Conservation (phyloP, 1,140 invertebrate genomes). For the Heliconius hermathena region DNA sequence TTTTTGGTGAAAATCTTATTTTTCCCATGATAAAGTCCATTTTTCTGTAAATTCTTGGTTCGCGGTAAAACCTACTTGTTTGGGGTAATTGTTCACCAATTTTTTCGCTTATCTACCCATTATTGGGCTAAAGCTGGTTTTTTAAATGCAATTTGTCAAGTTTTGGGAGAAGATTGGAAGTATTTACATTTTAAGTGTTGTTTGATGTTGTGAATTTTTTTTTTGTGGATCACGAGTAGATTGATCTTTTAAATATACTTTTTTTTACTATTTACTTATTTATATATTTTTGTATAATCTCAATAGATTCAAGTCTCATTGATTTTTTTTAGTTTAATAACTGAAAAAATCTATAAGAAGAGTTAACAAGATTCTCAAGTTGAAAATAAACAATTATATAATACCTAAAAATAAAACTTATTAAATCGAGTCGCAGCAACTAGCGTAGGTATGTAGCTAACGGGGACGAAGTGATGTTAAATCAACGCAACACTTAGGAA, state of each 20-base stretch:
- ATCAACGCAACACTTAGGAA: too few species aligned
- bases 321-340: too few species aligned
- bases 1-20: slow-evolving; percentile 26
- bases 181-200: slow-evolving; percentile 2
- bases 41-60: neutral
- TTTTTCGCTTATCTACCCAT: slow-evolving; percentile 21
- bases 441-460: too few species aligned
- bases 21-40: neutral
- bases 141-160: slow-evolving; percentile 38
- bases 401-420: too few species aligned
- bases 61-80: slow-evolving; percentile 13
- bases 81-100: slow-evolving; percentile 27
- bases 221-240: neutral
- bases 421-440: too few species aligned
- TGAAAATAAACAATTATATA: too few species aligned
- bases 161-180: slow-evolving; percentile 16
- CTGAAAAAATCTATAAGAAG: too few species aligned
- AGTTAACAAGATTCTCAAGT: too few species aligned
- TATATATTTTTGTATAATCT: too few species aligned
- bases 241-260: neutral
- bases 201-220: neutral
- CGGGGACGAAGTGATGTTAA: too few species aligned
- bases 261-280: too few species aligned
- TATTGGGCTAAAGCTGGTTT: slow-evolving; percentile 31
- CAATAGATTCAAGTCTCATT: too few species aligned